These are phyloP conservation scores for Argentina silus DNA, from an alignment of 2,797 vertebrate genomes.

Conservation along the genomic window DNA sequence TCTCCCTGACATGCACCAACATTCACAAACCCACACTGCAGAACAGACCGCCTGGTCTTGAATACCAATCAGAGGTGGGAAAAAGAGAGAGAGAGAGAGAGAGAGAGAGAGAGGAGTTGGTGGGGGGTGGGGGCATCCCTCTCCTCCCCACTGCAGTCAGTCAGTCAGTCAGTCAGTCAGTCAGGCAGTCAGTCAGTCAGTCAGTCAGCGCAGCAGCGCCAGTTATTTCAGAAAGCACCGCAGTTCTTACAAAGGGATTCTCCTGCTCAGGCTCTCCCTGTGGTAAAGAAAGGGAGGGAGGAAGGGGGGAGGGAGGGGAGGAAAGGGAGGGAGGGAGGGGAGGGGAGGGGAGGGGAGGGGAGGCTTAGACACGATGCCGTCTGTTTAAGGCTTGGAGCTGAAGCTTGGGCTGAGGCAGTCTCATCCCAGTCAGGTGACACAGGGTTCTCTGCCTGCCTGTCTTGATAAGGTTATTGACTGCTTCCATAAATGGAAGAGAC, in stretches of 20 bases:
- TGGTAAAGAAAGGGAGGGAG: slow-evolving; percentile 3
- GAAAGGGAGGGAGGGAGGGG: neutral
- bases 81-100: slow-evolving; percentile 23
- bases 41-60: slow-evolving; percentile 70
- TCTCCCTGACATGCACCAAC: slow-evolving; percentile 65
- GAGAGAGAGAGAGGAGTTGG: neutral
- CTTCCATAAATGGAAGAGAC: slow-evolving; percentile 58
- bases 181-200: neutral
- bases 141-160: slow-evolving; percentile 39
- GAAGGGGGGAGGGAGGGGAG: slow-evolving; percentile 16
- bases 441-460: slow-evolving; percentile 33
- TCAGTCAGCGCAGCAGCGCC: slow-evolving; percentile 42
- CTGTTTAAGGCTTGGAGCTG: slow-evolving; percentile 24
- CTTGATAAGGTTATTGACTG: slow-evolving; percentile 55
- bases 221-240: slow-evolving; percentile 45
- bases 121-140: neutral
- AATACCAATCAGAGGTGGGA: slow-evolving; percentile 73
- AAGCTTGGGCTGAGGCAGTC: neutral
- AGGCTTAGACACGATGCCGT: neutral
- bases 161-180: slow-evolving; percentile 26
- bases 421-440: slow-evolving; percentile 34
- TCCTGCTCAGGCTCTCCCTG: slow-evolving; percentile 67
- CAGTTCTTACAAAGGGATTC: slow-evolving; percentile 67
- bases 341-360: neutral
- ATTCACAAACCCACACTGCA: slow-evolving; percentile 79